These are phyloP conservation scores for Trididemnum nubilum DNA, from an alignment of 23 tunicate species.

Conservation along the genomic window DNA sequence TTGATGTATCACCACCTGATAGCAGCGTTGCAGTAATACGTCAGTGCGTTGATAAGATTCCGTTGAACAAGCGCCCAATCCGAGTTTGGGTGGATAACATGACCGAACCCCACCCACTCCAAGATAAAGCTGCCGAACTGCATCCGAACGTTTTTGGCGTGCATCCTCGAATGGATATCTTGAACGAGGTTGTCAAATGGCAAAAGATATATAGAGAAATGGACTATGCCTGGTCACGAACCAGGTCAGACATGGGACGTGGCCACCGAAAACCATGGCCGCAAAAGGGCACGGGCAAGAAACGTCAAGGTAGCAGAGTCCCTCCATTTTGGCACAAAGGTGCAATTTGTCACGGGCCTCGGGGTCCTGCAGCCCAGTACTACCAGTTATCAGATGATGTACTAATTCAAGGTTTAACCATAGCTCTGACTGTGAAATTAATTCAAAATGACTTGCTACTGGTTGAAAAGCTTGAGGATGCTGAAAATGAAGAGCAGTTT, in stretches of 20 bases:
- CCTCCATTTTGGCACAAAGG: constrained; percentile 81
- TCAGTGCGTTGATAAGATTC: constrained; percentile 10
- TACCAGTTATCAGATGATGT: constrained; percentile 38
- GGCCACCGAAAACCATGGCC: constrained; percentile 90
- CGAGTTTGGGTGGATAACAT: constrained; percentile 53
- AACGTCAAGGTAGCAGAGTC: constrained; percentile 64
- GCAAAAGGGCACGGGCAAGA: constrained; percentile 77
- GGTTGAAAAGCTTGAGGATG: constrained; percentile 31
- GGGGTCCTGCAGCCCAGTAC: constrained; percentile 74
- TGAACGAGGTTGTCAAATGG: constrained; percentile 78
- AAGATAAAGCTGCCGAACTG: constrained; percentile 36
- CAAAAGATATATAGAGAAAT: constrained; percentile 75
- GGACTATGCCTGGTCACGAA: constrained; percentile 74
- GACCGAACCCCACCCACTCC: neutral
- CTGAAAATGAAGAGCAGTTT: constrained; percentile 23
- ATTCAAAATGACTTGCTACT: constrained; percentile 65
- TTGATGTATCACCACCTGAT: constrained; percentile 19
- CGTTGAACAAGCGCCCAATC: constrained; percentile 23
- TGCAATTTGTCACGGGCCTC: constrained; percentile 88
- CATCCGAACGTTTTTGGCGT: constrained; percentile 68
- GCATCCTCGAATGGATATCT: constrained; percentile 82
- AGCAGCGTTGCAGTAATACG: constrained; percentile 26
- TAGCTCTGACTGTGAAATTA: constrained; percentile 62
- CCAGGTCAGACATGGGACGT: constrained; percentile 75
- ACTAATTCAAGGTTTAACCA: constrained; percentile 47